Base-by-base conservation (phyloP, 1,140 invertebrate genomes). In the Drosophila grimshawi region DNA sequence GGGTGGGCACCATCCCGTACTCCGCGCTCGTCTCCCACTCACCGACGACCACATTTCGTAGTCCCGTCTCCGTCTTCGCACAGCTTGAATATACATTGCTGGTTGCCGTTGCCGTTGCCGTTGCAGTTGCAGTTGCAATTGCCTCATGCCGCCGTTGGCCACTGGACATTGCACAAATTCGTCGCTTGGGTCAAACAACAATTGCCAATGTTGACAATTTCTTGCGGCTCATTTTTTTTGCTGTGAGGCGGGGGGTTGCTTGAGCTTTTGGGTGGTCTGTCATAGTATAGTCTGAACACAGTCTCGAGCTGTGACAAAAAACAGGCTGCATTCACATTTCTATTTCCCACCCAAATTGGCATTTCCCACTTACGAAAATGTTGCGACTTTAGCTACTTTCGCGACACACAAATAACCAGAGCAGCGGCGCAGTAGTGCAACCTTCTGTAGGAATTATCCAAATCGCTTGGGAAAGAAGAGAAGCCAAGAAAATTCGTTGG, bases 131-230 rank as follows among this genome's bases (percentile, higher is more conserved):
- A 33, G 55, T 51, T 29, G 66, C 11, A 49, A 41, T 67, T 73
- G 70, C 51, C 51, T 46, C 70, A 73, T 72, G 65, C 51, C 30
- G 65, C 71, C 63, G 69, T 63, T 29, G 39, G 63, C 69, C 71
- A 69, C 65, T 73, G 71, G 62, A 74, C 64, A 73, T 73, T 73
- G 70, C 64, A 68, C 45, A 74, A 74, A 63, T 45, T 62, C 45
- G 65, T 68, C 57, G 57, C 49, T 56, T 46, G 51, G 33, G 10
- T 27, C 61, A 53, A 41, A 64, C 62, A 72, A 66, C 74, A 66
- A 65, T 55, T 43, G 45, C 67, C 45, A 65, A 63, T 64, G 67
- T 76, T 76, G 73, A 76, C 73, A 76, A 75, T 59, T 69, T 69
- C 35, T 35, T 27, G 37, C 2, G 8, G 8, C 35, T 56, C 45